Evolutionary conservation across 2,113 vertebrate species (phyloP).

Genomic region (Pontoporia blainvillei): DNA sequence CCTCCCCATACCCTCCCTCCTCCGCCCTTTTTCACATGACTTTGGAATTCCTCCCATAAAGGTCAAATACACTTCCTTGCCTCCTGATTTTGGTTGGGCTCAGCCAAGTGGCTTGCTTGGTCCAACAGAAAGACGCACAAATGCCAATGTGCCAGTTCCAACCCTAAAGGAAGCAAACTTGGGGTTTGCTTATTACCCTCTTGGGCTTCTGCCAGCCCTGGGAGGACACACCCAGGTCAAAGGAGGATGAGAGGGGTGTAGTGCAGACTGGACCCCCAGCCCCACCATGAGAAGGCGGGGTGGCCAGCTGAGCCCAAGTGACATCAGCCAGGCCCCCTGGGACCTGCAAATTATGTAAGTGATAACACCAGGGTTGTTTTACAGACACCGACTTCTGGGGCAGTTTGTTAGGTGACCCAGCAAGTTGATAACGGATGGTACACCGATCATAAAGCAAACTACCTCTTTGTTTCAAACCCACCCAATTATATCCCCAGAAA

Average conservation of each 20-base stretch:
- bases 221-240: rapidly evolving
- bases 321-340: not conserved
- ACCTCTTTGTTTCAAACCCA: not conserved
- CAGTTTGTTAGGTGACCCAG: not conserved
- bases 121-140: not conserved
- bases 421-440: not conserved
- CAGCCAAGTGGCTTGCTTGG: not conserved
- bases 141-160: rapidly evolving
- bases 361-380: rapidly evolving
- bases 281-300: not conserved
- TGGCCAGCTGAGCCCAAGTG: not conserved
- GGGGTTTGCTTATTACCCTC: not conserved
- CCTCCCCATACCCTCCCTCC: too few species aligned
- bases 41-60: not conserved
- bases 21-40: not conserved
- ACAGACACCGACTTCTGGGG: not conserved
- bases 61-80: not conserved
- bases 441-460: not conserved
- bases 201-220: not conserved
- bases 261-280: rapidly evolving
- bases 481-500: not conserved
- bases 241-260: rapidly evolving
- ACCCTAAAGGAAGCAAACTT: not conserved
- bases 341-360: not conserved
- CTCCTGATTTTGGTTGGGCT: not conserved